Evolutionary conservation across 1,140 invertebrate species (phyloP), one percentile per base, ranked within the genome.

Genomic region (Drosophila rufa): DNA sequence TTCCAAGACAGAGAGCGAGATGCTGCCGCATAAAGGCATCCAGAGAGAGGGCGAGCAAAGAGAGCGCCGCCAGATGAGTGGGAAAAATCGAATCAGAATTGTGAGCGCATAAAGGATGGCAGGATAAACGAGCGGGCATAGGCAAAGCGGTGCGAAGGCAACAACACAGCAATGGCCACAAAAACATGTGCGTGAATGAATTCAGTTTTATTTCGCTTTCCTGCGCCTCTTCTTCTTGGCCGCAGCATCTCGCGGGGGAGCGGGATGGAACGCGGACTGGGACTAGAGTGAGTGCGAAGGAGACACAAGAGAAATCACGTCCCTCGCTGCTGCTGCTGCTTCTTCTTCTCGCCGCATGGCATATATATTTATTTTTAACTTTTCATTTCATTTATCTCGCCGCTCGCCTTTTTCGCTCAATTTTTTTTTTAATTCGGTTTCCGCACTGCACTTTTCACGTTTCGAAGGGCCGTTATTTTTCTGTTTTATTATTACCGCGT

Each of bases 331-430:
- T 15, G 79, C 50, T 25, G 45, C 47, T 43, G 22, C 19, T 27
- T 19, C 57, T 46, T 59, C n/a, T 59, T 59, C 27, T 4, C 62
- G 75, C 68, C 80, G 77, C 79, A 89, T 87, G 84, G 77, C 84
- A 84, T 89, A 80, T 89, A 87, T 89, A 89, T 89, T 89, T 89
- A 89, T 89, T 89, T 89, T 62, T 89, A 89, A 89, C 84, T 89
- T 89, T 89, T 89, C 85, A 89, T 89, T 89, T 89, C 84, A 80
- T 89, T 89, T 89, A 70, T 83, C 84, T 87, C 80, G 75, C 80
- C 36, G 53, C 53, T 76, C 62, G 64, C 47, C 67, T 65, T 46
- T 62, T 59, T 33, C 57, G 55, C 64, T 68, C 53, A 43, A 27
- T 38, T 68, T 12, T 53, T 55, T 33, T 43, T 45, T 45, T 14